These are phyloP conservation scores for Zaprionus nigranus DNA, from an alignment of 1,140 invertebrate genomes.

Conservation along the genomic window DNA sequence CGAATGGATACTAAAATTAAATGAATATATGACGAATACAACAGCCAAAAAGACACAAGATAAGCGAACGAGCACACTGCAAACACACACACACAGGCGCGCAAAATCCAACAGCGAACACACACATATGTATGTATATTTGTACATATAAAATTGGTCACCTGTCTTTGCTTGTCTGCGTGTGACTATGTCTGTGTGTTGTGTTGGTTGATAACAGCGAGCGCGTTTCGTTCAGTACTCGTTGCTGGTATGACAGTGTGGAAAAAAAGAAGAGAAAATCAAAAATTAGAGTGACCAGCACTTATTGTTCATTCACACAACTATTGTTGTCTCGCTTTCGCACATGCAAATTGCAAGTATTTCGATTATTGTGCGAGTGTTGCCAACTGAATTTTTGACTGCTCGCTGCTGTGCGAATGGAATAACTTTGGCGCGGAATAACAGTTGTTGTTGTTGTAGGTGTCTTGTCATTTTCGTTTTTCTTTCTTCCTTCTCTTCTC, in stretches of 20 bases:
- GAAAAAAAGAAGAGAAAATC: slow-evolving; percentile 9
- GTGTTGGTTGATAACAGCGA: slow-evolving; percentile 55
- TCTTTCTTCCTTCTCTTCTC: background rate
- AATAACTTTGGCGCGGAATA: slow-evolving; percentile 67
- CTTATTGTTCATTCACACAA: slow-evolving; percentile 14
- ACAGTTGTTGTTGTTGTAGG: slow-evolving; percentile 71
- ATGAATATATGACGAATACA: slow-evolving; percentile 42
- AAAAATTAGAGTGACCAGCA: slow-evolving; percentile 40
- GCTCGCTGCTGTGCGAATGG: slow-evolving; percentile 39
- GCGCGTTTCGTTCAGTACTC: slow-evolving; percentile 39
- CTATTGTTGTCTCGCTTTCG: slow-evolving; percentile 47
- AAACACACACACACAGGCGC: slow-evolving; percentile 1
- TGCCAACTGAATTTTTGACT: slow-evolving; percentile 68
- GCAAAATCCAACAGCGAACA: slow-evolving; percentile 1
- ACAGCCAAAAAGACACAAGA: slow-evolving; percentile 6
- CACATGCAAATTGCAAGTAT: slow-evolving; percentile 39
- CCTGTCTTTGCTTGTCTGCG: slow-evolving; percentile 35
- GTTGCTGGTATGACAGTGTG: slow-evolving; percentile 21
- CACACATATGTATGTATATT: slow-evolving; percentile 17
- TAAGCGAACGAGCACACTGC: slow-evolving; percentile 19
- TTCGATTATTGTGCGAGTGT: slow-evolving; percentile 45
- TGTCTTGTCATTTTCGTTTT: slow-evolving; percentile 31
- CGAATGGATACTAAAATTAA: slow-evolving; percentile 54
- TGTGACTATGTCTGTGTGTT: slow-evolving; percentile 33
- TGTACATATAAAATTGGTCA: slow-evolving; percentile 25